Base-by-base conservation (phyloP, 2,888 invertebrate species). In the Ophioninae sp. region DNA sequence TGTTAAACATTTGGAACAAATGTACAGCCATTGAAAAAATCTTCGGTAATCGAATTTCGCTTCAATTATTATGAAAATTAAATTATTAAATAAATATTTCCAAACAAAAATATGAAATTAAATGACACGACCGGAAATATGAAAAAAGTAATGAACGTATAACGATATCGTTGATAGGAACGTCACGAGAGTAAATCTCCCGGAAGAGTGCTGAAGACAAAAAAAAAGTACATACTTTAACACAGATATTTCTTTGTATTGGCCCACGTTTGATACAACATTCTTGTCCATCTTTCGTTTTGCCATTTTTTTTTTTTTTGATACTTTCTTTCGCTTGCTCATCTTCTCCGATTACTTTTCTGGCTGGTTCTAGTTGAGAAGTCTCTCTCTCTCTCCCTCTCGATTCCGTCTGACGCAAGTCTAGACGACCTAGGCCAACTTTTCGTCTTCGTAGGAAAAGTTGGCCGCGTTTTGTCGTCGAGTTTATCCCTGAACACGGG, bases 341-440 rank as follows among this genome's bases (percentile, higher is more conserved):
- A 50, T 78, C 67, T 77, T 69, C 64, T 64, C 77, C 77, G 62
- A 83, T 80, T 69, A 77, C 73, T 80, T 57, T 67, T 69, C 59
- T 74, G 50, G 56, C 64, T 59, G 20, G 64, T 78, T 17, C 37
- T 78, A 64, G 74, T 62, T 56, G 57, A 64, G 64, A 64, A 62
- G 59, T 41, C 2, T 50, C 17, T 50, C 2, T 50, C 17, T 50
- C 50, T 50, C 50, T 64, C 62, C 64, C 75, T 75, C 75, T 65
- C 59, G 13, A 68, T 72, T 81, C 67, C 68, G 73, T 87, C 86
- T 86, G 83, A 78, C 79, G 83, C 85, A 86, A 76, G 89, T 89
- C 88, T 88, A 87, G 88, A 88, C 88, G 88, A 87, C 88, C 87
- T 88, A 88, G 80, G 83, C 82, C 87, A 89, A 86, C 85, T 83